Conservation (phyloP, 92 coral and sea anemone genomes). For the Metridium senile region DNA sequence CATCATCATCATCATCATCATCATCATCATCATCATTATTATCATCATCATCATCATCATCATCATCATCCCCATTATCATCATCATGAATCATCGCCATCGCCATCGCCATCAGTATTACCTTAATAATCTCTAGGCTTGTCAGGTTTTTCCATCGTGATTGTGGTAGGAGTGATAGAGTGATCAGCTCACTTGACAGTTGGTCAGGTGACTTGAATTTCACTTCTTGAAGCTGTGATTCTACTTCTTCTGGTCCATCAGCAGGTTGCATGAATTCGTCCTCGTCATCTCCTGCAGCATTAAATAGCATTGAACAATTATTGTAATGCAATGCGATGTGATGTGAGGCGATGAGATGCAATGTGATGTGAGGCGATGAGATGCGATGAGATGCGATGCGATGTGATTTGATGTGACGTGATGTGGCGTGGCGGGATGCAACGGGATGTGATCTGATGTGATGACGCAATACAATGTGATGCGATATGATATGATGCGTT, state of each 20-base stretch:
- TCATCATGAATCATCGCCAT: not conserved
- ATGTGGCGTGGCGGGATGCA: no score
- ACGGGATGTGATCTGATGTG: no score
- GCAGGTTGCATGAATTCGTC: not conserved
- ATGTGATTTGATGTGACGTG: no score
- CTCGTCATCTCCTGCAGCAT: slow-evolving; percentile 25
- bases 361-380: no score
- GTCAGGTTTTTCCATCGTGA: slow-evolving; percentile 96
- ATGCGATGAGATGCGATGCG: no score
- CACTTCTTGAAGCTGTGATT: not conserved
- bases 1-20: not conserved
- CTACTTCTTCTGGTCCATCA: slow-evolving; percentile 2
- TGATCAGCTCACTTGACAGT: slow-evolving; percentile 87
- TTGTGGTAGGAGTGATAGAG: slow-evolving; percentile 90
- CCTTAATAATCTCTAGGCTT: slow-evolving; percentile 93
- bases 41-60: not conserved
- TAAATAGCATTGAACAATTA: not conserved
- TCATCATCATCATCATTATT: not conserved
- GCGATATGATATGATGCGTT: no score
- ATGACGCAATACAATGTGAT: no score
- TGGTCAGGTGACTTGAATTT: slow-evolving; percentile 92
- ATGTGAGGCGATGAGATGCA: no score
- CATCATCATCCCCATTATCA: not conserved
- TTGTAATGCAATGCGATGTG: no score
- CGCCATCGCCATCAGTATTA: slow-evolving; percentile 5